Base-by-base conservation (phyloP, 2,888 invertebrate genomes). In the Leptinotarsa rubiginosa region DNA sequence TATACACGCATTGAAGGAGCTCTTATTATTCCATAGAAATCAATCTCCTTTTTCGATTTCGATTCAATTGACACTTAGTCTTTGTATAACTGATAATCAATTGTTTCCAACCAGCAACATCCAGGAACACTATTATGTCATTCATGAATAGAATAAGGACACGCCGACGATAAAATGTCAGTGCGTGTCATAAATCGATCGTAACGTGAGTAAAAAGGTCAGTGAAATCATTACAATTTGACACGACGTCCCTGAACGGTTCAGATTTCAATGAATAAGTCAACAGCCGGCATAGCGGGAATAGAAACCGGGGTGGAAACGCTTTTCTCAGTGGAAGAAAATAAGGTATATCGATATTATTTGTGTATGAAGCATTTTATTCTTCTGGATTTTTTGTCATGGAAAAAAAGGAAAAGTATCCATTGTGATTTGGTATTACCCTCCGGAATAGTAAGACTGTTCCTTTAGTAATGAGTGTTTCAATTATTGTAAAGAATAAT, bases 101-200 rank as follows among this genome's bases (percentile, higher is more conserved):
- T 31, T 62, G n/a, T 56, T 5, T 10, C 62, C 31, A 62, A 62
- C 31, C 25, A 31, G 4, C 62, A 16, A 62, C 25, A 25, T 62
- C 5, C 25, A 56, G 25, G 1, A 62, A 62, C 7, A 41, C 62
- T 41, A 62, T 62, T 62, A 62, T 62, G 62, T 3, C 62, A 41
- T 62, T 62, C 62, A 62, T 62, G 62, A 31, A 62, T 62, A n/a
- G 41, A 7, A 41, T 62, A 62, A 62, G 62, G 41, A 62, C 41
- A 74, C 65, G 74, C 69, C 71, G 75, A 65, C 78, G 70, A 80
- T 82, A 71, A 81, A 81, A 81, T 81, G 81, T 81, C 83, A 81
- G 78, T 80, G 80, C 76, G 77, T 78, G 79, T 78, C 80, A 82
- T 81, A 81, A 81, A 81, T 80, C 78, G 81, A 82, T 81, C 78